These are phyloP conservation scores for Pammene fasciana DNA, from an alignment of 2,888 invertebrate genomes.

Conservation along the genomic window DNA sequence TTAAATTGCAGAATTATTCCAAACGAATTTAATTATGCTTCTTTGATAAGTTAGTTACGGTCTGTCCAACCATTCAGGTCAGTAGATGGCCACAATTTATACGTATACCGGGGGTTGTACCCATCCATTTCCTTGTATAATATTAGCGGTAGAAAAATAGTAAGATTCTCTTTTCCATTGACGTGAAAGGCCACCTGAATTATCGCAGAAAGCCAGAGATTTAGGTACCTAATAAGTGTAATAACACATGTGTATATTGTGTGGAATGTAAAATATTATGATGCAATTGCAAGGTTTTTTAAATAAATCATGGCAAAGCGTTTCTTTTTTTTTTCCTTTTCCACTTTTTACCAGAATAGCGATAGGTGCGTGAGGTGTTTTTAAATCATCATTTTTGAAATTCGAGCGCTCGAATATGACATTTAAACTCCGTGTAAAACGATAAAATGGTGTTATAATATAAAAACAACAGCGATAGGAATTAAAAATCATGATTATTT, in stretches of 20 bases:
- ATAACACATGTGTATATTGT: conserved; percentile 52
- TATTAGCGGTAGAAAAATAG: not conserved
- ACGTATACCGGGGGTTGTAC: not conserved
- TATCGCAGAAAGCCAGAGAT: conserved; percentile 14
- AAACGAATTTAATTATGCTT: conserved; percentile 19
- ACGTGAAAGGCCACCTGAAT: not conserved
- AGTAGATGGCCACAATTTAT: not conserved
- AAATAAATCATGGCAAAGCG: conserved; percentile 41
- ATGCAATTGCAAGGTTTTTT: conserved; percentile 40
- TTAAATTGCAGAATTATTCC: conserved; percentile 21
- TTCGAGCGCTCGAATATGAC: too few species aligned
- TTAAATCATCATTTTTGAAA: too few species aligned
- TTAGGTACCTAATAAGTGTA: not conserved
- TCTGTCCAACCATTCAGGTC: not conserved
- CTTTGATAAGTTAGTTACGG: not conserved
- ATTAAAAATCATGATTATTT: too few species aligned
- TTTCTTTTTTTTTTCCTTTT: not conserved
- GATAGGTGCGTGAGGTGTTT: too few species aligned
- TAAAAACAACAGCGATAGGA: too few species aligned
- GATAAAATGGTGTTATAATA: too few species aligned
- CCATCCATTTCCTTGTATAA: not conserved
- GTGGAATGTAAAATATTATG: conserved; percentile 52
- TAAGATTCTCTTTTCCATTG: not conserved
- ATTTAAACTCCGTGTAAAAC: too few species aligned
- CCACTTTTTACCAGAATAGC: not conserved